Conservation (phyloP, 2,113 vertebrate species). For the Epinephelus cyanopodus region DNA sequence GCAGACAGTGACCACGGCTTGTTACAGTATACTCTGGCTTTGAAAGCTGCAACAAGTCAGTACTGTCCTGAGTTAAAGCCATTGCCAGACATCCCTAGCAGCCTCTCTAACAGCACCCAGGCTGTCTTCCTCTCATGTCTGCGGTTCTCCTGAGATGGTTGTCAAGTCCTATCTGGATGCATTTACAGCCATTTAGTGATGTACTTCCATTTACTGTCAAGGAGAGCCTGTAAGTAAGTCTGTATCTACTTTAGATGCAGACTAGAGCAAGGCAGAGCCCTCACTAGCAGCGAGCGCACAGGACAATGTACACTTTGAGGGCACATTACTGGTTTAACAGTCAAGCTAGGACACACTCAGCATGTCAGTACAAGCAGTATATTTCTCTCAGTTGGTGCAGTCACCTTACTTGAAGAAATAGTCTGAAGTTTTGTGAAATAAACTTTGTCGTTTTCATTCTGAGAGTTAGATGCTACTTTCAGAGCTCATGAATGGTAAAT, state of each 20-base stretch:
- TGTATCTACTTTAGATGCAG: conserved; percentile 14
- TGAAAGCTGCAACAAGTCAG: conserved; percentile 43
- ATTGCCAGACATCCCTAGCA: conserved; percentile 17
- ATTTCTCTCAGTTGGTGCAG: background rate
- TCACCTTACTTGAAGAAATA: conserved; percentile 9
- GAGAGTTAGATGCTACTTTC: background rate
- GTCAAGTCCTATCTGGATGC: conserved; percentile 55
- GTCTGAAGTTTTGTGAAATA: conserved; percentile 5
- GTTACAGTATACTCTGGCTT: conserved; percentile 14
- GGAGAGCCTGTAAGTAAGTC: conserved; percentile 20
- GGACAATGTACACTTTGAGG: conserved; percentile 3
- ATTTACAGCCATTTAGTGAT: conserved; percentile 62
- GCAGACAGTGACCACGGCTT: conserved; percentile 16
- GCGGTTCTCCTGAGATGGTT: conserved; percentile 53
- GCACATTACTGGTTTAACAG: conserved; percentile 38
- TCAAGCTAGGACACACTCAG: conserved; percentile 12
- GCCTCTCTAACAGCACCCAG: conserved; percentile 46
- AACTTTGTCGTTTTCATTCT: background rate
- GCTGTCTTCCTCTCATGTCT: conserved; percentile 44
- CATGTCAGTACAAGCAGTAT: conserved; percentile 5
- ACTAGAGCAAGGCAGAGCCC: conserved; percentile 10
- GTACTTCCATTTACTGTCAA: conserved; percentile 50
- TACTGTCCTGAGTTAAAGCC: conserved; percentile 48
- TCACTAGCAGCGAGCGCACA: conserved; percentile 9
- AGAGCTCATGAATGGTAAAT: background rate